phyloP scores from a whole-genome alignment of 2,113 vertebrate species.

The Amphilophus citrinellus region DNA sequence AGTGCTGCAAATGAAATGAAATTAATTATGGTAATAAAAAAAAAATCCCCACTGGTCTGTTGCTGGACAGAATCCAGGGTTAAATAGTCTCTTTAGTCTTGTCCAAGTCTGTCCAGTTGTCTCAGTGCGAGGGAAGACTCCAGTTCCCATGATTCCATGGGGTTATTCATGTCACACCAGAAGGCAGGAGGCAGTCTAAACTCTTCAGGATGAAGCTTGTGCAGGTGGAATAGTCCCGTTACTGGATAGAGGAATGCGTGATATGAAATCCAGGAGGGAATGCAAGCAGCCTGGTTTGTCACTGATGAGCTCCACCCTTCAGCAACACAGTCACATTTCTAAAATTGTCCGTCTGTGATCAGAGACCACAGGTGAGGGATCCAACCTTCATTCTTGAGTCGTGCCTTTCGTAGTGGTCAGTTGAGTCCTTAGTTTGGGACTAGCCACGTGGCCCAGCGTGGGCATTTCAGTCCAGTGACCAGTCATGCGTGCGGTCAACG shows the following conservation, averaged over 20 bases:
- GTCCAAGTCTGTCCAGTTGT: conserved; percentile 77
- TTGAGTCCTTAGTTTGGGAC: conserved; percentile 58
- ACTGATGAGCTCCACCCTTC: conserved; percentile 58
- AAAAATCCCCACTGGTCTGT: conserved; percentile 63
- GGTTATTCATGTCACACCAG: conserved; percentile 66
- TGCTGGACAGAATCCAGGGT: conserved; percentile 69
- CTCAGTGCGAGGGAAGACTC: conserved; percentile 82
- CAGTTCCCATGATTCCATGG: conserved; percentile 80
- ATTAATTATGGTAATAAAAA: conserved; percentile 67
- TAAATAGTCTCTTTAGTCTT: conserved; percentile 67
- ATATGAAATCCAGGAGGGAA: conserved; percentile 68
- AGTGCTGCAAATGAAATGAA: conserved; percentile 79
- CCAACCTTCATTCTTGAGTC: conserved; percentile 41
- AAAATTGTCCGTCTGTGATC: conserved; percentile 65
- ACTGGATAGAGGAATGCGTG: conserved; percentile 76
- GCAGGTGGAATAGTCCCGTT: conserved; percentile 55
- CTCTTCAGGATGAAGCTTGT: conserved; percentile 60
- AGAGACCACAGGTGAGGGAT: conserved; percentile 23
- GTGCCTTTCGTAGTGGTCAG: conserved; percentile 68
- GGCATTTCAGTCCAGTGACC: conserved; percentile 62
- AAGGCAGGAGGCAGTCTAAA: conserved; percentile 65
- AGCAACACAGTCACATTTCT: conserved; percentile 56
- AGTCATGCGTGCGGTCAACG: conserved; percentile 51
- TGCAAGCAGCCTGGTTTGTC: conserved; percentile 62
- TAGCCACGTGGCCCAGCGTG: conserved; percentile 41